Evolutionary conservation across 2,797 vertebrate genomes (phyloP).

Genomic region (Fundulus diaphanus): DNA sequence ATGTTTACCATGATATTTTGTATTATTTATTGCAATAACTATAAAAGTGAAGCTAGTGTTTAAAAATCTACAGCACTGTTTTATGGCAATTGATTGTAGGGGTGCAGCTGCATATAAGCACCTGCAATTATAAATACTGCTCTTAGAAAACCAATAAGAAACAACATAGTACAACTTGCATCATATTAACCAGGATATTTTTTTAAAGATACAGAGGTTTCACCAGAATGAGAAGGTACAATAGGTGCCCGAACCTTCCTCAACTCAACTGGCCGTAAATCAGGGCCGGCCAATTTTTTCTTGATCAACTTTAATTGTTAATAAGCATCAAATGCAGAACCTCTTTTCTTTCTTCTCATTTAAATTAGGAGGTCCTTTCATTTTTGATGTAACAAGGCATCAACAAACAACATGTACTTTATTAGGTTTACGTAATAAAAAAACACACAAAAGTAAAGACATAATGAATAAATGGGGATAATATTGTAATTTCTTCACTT

Average conservation of each 20-base stretch:
- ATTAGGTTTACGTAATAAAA: background rate
- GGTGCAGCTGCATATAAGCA: background rate
- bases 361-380: background rate
- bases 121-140: background rate
- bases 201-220: background rate
- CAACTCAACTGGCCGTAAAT: background rate
- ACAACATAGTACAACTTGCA: background rate
- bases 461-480: background rate
- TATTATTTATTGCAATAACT: background rate
- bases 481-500: background rate
- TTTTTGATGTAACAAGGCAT: background rate
- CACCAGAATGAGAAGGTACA: background rate
- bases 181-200: background rate
- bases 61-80: background rate
- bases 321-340: background rate
- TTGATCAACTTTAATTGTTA: background rate
- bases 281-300: accelerated
- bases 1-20: background rate
- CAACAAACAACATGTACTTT: background rate
- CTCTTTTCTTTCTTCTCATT: no score
- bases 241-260: background rate
- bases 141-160: background rate
- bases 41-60: background rate
- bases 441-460: background rate
- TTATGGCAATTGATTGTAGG: background rate